Conservation (phyloP, 1,140 invertebrate genomes). For the Venturia canescens region DNA sequence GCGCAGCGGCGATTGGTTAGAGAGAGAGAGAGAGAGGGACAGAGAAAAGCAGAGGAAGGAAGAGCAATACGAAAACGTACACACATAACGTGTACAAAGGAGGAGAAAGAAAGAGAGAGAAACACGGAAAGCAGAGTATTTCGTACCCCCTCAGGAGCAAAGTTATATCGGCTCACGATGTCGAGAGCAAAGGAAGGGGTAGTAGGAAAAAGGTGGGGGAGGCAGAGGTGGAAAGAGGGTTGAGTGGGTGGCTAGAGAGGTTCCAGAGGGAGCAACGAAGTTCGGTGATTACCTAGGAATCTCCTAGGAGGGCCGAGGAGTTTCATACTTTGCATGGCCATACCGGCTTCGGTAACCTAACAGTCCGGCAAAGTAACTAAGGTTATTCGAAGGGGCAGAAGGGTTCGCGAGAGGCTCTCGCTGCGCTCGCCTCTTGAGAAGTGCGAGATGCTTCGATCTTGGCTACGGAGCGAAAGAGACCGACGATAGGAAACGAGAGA, state of each 20-base stretch:
- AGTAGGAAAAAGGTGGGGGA: conserved; percentile 33
- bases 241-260: conserved; percentile 53
- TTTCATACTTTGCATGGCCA: conserved; percentile 73
- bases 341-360: conserved; percentile 71
- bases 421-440: conserved; percentile 51
- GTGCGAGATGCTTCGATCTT: conserved; percentile 29
- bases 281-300: conserved; percentile 77
- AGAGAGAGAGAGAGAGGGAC: conserved; percentile 29
- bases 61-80: conserved; percentile 20
- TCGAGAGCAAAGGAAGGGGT: conserved; percentile 15
- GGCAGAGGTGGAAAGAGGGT: conserved; percentile 50
- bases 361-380: conserved; percentile 75
- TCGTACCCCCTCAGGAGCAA: conserved; percentile 71
- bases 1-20: neutral
- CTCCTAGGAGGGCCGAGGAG: conserved; percentile 71
- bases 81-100: neutral
- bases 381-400: conserved; percentile 64
- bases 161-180: conserved; percentile 74
- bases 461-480: conserved; percentile 47
- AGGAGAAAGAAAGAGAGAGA: conserved; percentile 43
- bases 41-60: conserved; percentile 21
- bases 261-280: conserved; percentile 74
- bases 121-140: conserved; percentile 65
- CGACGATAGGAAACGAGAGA: conserved; percentile 39
- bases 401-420: conserved; percentile 36